Percentiles rank a stretch among this genome's conserved stretches.
phyloP scores from a whole-genome alignment of 2,113 vertebrate genomes.

The Thermophis baileyi region DNA sequence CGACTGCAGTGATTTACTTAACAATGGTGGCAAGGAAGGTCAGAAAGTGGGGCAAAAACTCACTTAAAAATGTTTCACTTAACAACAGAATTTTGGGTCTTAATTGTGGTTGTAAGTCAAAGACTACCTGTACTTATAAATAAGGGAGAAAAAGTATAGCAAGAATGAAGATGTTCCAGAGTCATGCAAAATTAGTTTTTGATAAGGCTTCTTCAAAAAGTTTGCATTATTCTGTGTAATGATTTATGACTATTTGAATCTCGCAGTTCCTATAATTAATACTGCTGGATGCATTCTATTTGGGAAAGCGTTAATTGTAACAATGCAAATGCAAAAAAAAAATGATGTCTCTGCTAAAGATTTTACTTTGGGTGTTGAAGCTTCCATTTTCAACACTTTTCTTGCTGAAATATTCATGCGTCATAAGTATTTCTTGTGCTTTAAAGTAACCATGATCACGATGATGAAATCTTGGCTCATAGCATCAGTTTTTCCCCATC shows the following conservation, averaged over 20 bases:
- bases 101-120: not conserved
- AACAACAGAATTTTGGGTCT: no score
- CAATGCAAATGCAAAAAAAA: conserved; percentile 50
- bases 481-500: conserved; percentile 49
- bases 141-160: conserved; percentile 34
- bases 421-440: conserved; percentile 39
- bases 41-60: no score
- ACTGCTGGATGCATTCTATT: conserved; percentile 48
- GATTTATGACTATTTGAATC: conserved; percentile 50
- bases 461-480: conserved; percentile 41
- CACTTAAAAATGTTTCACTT: no score
- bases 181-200: conserved; percentile 18
- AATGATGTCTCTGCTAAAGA: conserved; percentile 38
- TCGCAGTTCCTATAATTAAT: conserved; percentile 59
- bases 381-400: conserved; percentile 47
- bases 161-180: not conserved
- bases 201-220: conserved; percentile 3
- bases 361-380: conserved; percentile 48
- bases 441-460: conserved; percentile 42
- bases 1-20: no score
- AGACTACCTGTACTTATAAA: conserved; percentile 6
- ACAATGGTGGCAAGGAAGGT: no score
- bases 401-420: conserved; percentile 27
- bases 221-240: conserved; percentile 14
- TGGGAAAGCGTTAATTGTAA: conserved; percentile 46